Percentiles rank a stretch among this genome's conserved stretches.
phyloP scores from a whole-genome alignment of 2,113 vertebrate species.

The Cebus imitator region DNA sequence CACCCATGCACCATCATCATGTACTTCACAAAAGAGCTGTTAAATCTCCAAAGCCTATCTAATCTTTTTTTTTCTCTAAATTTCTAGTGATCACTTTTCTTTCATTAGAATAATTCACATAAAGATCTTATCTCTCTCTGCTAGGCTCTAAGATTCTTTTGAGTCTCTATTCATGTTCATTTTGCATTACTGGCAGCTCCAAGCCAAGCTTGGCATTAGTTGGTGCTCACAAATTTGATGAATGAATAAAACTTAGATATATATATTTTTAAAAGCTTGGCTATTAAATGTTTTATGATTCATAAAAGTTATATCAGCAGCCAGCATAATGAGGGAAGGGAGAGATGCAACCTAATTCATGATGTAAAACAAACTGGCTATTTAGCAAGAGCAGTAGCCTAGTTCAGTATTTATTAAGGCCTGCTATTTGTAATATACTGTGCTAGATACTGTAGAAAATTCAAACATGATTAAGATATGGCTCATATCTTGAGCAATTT shows the following conservation, averaged over 20 bases:
- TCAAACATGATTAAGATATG: conserved; percentile 42
- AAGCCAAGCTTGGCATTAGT: not conserved
- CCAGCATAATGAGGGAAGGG: not conserved
- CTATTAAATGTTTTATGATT: conserved; percentile 10
- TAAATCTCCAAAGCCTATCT: not conserved
- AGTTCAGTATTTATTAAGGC: not conserved
- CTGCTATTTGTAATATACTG: not conserved
- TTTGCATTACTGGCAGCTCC: conserved; percentile 6
- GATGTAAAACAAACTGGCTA: not conserved
- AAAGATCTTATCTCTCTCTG: not conserved
- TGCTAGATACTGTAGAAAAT: conserved; percentile 8
- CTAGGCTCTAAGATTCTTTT: not conserved
- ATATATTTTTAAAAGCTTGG: not conserved
- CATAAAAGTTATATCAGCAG: not conserved
- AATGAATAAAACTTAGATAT: not conserved
- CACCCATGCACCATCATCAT: not conserved
- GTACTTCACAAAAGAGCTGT: not conserved
- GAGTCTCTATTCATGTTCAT: not conserved
- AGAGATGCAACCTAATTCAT: not conserved
- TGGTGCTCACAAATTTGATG: conserved; percentile 26
- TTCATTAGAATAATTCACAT: not conserved
- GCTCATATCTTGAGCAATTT: not conserved
- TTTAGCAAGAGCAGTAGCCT: not conserved
- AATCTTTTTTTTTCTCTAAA: not conserved
- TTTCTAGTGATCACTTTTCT: conserved; percentile 16